Evolutionary conservation across 2,113 vertebrate genomes (phyloP).

Genomic region (Carollia perspicillata): DNA sequence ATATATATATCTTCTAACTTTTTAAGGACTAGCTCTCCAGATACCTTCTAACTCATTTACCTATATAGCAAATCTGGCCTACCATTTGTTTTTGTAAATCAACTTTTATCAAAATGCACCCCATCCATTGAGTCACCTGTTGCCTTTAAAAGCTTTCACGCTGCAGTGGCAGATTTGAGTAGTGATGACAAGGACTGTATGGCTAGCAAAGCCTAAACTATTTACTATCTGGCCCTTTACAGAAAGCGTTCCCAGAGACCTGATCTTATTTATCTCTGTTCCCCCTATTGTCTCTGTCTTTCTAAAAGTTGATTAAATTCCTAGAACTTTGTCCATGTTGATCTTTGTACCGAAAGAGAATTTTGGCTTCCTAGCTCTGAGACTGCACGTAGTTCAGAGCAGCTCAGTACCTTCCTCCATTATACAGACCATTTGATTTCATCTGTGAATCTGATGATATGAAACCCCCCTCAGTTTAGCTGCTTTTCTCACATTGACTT

Average conservation of each 20-base stretch:
- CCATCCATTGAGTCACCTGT: neutral
- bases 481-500: neutral
- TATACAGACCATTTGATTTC: neutral
- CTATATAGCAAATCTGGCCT: neutral
- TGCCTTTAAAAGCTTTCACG: neutral
- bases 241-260: neutral
- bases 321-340: neutral
- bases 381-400: neutral
- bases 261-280: neutral
- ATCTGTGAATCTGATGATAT: neutral
- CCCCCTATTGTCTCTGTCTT: neutral
- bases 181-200: rapidly evolving
- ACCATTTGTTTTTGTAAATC: neutral
- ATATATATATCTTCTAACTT: neutral
- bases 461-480: neutral
- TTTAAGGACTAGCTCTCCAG: neutral
- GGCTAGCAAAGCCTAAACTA: neutral
- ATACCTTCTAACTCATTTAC: neutral
- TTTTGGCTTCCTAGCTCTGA: neutral
- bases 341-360: neutral
- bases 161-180: neutral
- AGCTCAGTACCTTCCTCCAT: neutral
- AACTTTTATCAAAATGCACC: neutral
- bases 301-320: neutral
- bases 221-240: rapidly evolving